phyloP scores from a whole-genome alignment of 2,888 invertebrate species.

The Thalpophila matura region DNA sequence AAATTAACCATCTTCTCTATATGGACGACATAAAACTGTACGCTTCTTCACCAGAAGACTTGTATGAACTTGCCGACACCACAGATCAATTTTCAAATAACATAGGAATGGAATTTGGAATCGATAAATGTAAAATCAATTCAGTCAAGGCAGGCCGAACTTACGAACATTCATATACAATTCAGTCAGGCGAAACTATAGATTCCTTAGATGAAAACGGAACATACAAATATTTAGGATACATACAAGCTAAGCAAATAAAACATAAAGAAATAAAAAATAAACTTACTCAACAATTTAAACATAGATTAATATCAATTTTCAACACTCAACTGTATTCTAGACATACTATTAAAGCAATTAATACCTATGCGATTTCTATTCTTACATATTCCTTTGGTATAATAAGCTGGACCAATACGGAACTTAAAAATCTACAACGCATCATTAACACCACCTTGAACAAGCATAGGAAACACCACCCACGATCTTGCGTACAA shows the following conservation, averaged over 20 bases:
- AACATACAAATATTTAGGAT: slow-evolving; percentile 7
- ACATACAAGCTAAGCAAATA: slow-evolving; percentile 6
- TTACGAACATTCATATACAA: not conserved
- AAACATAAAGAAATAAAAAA: not conserved
- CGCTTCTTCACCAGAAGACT: too few species aligned
- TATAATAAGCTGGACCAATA: slow-evolving; percentile 45
- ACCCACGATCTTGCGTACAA: too few species aligned
- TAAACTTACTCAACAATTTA: too few species aligned
- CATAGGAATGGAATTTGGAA: slow-evolving; percentile 43
- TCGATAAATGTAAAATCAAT: slow-evolving; percentile 44
- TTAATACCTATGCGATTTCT: slow-evolving; percentile 43
- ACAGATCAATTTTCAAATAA: too few species aligned
- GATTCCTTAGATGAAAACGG: not conserved
- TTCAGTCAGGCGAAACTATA: not conserved
- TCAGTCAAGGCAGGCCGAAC: slow-evolving; percentile 14
- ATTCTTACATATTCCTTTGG: slow-evolving; percentile 51
- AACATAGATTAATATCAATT: too few species aligned
- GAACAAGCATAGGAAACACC: slow-evolving; percentile 50
- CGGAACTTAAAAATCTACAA: slow-evolving; percentile 33
- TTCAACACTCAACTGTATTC: too few species aligned
- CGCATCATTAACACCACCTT: slow-evolving; percentile 17
- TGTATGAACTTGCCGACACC: too few species aligned
- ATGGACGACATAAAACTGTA: too few species aligned
- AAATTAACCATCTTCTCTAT: too few species aligned
- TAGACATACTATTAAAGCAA: slow-evolving; percentile 1